Evolutionary conservation across 1,140 invertebrate genomes (phyloP), one percentile per base, ranked within the genome.

Genomic region (Anadara kagoshimensis): DNA sequence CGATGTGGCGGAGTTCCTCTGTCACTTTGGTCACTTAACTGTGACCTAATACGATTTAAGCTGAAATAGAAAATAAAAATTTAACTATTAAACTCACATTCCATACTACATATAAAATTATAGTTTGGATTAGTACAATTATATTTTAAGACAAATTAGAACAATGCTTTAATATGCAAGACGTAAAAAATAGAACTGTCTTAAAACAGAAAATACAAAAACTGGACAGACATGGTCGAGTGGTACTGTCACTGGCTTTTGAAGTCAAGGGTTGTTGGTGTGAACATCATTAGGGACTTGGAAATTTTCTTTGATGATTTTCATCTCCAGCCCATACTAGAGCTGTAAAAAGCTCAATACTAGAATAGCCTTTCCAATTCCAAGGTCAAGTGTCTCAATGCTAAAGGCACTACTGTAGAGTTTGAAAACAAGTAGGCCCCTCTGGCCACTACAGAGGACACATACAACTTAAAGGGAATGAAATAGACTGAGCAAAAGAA

Each of bases 1-100:
- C 56, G 22, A 12, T 62, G 26, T 18, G 62, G 62, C 5, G 62
- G 62, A 22, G 62, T 64, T 49, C 24, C 22, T 53, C 49, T 54
- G 14, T n/a, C 64, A 1, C 45, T 20, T 56, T 22, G 29, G 22
- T 59, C 61, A 69, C 66, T 70, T 43, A 80, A 66, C 26, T 70
- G 69, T 41, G 71, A 75, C 20, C 75, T 64, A n/a, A 80, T 73
- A 56, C 75, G 62, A 14, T 71, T 62, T 43, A 80, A 69, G 43
- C 78, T 80, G 43, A 24, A 73, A 66, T 54, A 61, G 20, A 45
- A 51, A 20, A 72, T 26, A 26, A 5, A n/a, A n/a, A n/a, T n/a
- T n/a, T n/a, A n/a, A 58, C 26, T 24, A 2, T 14, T 26, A 26
- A 22, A 22, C 0, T 22, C 7, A 36, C 5, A 24, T 10, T 18